Percentiles rank a stretch among this genome's conserved stretches.
Evolutionary conservation across 1,140 invertebrate genomes (phyloP).

Genomic region (Lucilia sericata): DNA sequence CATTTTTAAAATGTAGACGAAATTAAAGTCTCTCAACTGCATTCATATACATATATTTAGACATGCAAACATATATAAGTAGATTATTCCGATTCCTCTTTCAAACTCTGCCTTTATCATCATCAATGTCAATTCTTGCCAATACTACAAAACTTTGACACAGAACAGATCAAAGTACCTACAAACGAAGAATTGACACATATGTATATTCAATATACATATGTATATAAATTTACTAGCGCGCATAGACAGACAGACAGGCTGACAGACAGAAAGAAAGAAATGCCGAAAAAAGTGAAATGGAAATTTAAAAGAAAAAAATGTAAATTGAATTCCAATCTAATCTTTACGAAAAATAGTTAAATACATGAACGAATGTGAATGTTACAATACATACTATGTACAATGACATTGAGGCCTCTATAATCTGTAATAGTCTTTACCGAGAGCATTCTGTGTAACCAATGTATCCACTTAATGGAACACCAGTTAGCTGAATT

Average conservation of each 20-base stretch:
- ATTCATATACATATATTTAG: too few relatives aligned
- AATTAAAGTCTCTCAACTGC: too few relatives aligned
- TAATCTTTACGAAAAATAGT: not conserved
- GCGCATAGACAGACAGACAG: not conserved
- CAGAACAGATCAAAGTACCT: not conserved
- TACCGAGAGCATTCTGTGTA: too few relatives aligned
- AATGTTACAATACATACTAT: too few relatives aligned
- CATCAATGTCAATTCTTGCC: not conserved
- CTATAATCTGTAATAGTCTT: too few relatives aligned
- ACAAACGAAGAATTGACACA: not conserved
- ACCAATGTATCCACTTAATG: too few relatives aligned
- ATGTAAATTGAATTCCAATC: conserved; percentile 21
- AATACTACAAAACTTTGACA: not conserved
- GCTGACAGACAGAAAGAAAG: not conserved
- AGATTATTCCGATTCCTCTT: not conserved
- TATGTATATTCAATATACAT: not conserved
- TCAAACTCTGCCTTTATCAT: not conserved
- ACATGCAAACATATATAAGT: too few relatives aligned
- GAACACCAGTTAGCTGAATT: too few relatives aligned
- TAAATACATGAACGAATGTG: too few relatives aligned
- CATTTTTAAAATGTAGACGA: too few relatives aligned
- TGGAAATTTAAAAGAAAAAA: conserved; percentile 4
- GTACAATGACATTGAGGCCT: too few relatives aligned
- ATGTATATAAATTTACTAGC: not conserved
- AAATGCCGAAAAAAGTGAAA: not conserved